Base-by-base conservation (phyloP, 2,888 invertebrate genomes). In the Macrophya alboannulata region DNA sequence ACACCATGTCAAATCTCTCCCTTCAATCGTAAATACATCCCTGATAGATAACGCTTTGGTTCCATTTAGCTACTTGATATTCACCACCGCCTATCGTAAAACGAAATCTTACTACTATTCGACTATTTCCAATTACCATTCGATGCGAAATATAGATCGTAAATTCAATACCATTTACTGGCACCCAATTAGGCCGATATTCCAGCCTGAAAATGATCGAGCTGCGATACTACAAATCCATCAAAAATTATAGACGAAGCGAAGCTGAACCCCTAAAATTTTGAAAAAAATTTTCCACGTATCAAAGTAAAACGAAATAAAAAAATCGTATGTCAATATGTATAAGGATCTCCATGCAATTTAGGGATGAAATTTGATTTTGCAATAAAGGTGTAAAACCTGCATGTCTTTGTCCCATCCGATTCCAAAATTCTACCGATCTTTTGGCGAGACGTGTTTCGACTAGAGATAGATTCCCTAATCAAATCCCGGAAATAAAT, bases 41-140 rank as follows among this genome's bases (percentile, higher is more conserved):
- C 55, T 77, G 51, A 55, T 55, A 77, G 77, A 55, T 51, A 55
- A 55, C 43, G 74, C 21, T 48, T 12, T 45, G 72, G 2, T 74
- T 21, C 43, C 10, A 25, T 74, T 45, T 74, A 62, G 40, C 81
- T 81, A 62, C 62, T 81, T 62, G 81, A 43, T 81, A 81, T 81
- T 81, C 81, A 62, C 40, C 81, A 25, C 45, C 21, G 62, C 21
- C 59, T 62, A 81, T 81, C 81, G 81, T 40, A 12, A 62, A 62
- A 62, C 31, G 21, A 62, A 81, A 81, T 81, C 81, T 81, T 81
- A 81, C 81, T 81, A 81, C 81, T 62, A 81, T 81, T 62, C 21
- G 40, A 25, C 10, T 62, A 59, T 81, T 62, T 17, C 43, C 43
- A 81, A 81, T 81, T 81, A 81, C 62, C 5, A 81, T 81, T 62